These are phyloP conservation scores for Amiota mariae DNA, from an alignment of 2,888 invertebrate species.

Conservation along the genomic window DNA sequence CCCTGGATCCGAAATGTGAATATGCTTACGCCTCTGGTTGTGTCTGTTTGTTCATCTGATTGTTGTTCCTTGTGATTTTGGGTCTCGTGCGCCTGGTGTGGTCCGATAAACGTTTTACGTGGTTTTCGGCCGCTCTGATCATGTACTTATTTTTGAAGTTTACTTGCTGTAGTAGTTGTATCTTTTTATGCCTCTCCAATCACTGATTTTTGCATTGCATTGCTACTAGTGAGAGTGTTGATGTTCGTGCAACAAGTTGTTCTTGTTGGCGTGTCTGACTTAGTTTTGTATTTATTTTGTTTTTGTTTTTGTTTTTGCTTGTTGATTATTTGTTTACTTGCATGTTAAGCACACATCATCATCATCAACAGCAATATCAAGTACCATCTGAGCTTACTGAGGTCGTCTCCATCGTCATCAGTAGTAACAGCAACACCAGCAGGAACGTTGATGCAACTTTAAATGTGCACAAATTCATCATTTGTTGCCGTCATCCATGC, in stretches of 20 bases:
- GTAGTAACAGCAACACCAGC: constrained; percentile 8
- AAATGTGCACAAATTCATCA: constrained; percentile 32
- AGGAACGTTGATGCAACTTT: constrained; percentile 28
- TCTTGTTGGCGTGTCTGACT: constrained; percentile 18
- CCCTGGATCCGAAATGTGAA: no score
- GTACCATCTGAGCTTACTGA: no score
- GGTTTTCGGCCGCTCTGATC: constrained; percentile 29
- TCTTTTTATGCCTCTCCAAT: not conserved
- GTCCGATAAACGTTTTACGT: constrained; percentile 28
- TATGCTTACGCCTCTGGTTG: no score
- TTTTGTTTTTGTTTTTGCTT: not conserved
- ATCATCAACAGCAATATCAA: constrained; percentile 24
- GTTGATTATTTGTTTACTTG: constrained; percentile 36
- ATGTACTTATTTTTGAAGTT: constrained; percentile 16
- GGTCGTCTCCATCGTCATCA: constrained; percentile 17
- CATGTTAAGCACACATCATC: constrained; percentile 35
- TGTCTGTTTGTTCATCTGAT: not conserved
- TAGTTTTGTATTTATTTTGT: not conserved
- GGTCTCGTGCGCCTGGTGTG: constrained; percentile 15
- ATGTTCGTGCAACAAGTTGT: constrained; percentile 29
- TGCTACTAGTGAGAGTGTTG: constrained; percentile 31
- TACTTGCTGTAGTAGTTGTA: not conserved
- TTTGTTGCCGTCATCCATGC: not conserved
- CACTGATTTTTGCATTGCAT: not conserved
- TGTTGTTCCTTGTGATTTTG: constrained; percentile 8